Evolutionary conservation across 2,113 vertebrate genomes (phyloP), one percentile per base, ranked within the genome.

Genomic region (Podarcis muralis): DNA sequence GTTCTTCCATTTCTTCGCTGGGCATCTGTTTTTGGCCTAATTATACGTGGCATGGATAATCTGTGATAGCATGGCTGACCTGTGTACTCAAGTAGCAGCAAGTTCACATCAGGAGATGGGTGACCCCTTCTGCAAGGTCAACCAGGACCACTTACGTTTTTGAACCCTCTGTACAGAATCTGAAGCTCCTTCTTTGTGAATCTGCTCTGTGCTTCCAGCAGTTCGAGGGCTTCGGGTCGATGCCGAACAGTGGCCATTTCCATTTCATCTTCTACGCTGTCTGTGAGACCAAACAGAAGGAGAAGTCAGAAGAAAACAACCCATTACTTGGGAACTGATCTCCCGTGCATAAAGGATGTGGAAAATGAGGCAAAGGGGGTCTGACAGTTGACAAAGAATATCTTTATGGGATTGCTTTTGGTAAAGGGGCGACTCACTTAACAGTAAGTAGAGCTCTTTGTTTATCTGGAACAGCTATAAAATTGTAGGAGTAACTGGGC

Each of bases 181-280:
- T 99, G 99, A 22, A 99, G 98, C 96, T 99, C 99, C 96, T 99
- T 99, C 94, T 99, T 98, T 87, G 98, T 98, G 96, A 99, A 99
- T 85, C 98, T 98, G 53, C 98, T 99, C 97, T 99, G 98, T 80
- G 98, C 98, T 95, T 99, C 99, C 90, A 99, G 97, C 84, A 98
- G 97, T 87, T 99, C 98, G 89, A 99, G 97, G 83, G 97, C 98
- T 96, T 99, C 99, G 2, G 99, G 99, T 92, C 98, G 98, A 95
- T 99, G 99, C 90, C 99, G 98, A 89, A 99, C 98, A 0, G 98
- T 97, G 40, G 99, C 98, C 93, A 98, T 97, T 95, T 99, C 99
- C 93, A 99, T 97, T 94, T 99, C 99, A 98, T 99, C 99, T 97
- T 99, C 99, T 79, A 99, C 97, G 89, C 98, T 99, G 96, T 99